Base-by-base conservation (phyloP, 2,113 vertebrate species). In the Pseudopipra pipra region DNA sequence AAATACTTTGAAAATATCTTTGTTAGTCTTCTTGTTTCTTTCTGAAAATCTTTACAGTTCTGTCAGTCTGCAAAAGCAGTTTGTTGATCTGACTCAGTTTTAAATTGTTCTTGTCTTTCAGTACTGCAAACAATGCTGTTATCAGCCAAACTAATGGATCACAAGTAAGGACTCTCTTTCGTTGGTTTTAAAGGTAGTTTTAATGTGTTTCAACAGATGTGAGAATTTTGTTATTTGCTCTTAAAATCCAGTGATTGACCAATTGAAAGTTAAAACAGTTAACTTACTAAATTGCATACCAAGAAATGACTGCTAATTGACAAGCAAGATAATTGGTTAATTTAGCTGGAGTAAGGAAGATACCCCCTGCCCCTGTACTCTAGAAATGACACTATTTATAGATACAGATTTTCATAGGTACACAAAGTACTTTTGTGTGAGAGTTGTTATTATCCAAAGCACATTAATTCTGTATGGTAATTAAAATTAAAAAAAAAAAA, bases 111-210 rank as follows among this genome's bases (percentile, higher is more conserved):
- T 72, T 97, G 90, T 72, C 96, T 98, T 98, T 96, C 90, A 99
- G 98, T 89, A 78, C 88, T 89, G 95, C 97, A 63, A 98, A 97
- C 92, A 98, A 98, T 63, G 98, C 98, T 86, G 88, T 98, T 81
- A 68, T 47, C 51, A 86, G 70, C 68, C 98, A 98, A 79, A 98
- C 85, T 75, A 98, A 98, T 95, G 98, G 98, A 79, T 98, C 97
- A 51, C 98, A 98, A 87, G 98, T 98, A 98, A 97, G 98, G 67
- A n/a, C 46, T 54, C 17, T 92, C 41, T 39, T 20, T 47, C 12
- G 17, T 67, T 90, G 17, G 74, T 65, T 87, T 49, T 76, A 51
- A 73, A 93, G 33, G 20, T 56, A 79, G 12, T 89, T 89, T 82
- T 49, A 10, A 12, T 54, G 23, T 66, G 9, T 83, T 89, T 71